Conservation (phyloP, 2,797 vertebrate species). For the Spinus olivaceus region DNA sequence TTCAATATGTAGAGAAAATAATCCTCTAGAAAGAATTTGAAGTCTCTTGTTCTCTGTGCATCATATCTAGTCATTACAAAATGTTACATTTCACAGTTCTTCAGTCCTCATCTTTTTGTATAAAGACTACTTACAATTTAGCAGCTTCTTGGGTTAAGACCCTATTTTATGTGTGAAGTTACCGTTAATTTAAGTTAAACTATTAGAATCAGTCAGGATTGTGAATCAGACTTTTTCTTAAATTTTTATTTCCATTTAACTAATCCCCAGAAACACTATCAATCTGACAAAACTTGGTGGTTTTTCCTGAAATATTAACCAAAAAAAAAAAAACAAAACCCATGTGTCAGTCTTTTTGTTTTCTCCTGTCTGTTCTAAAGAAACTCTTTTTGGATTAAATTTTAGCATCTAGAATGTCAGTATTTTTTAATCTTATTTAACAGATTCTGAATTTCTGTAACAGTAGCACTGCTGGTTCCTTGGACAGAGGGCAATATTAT, state of each 20-base stretch:
- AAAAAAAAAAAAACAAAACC: background rate
- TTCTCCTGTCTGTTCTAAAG: fast-evolving
- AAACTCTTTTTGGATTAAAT: background rate
- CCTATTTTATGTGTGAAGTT: background rate
- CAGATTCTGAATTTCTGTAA: background rate
- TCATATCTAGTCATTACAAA: background rate
- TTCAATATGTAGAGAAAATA: background rate
- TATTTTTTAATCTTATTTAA: background rate
- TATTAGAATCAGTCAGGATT: background rate
- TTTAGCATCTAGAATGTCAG: background rate
- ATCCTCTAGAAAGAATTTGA: background rate
- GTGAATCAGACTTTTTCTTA: background rate
- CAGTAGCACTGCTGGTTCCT: background rate
- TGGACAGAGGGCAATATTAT: background rate
- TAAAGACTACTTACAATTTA: background rate
- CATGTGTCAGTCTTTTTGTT: fast-evolving
- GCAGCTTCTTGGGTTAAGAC: background rate
- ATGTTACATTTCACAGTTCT: background rate
- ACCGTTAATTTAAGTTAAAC: background rate
- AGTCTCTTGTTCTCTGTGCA: background rate
- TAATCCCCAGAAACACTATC: background rate
- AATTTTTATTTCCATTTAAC: background rate
- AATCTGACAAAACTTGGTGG: background rate
- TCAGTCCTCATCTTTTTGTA: background rate
- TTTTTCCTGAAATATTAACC: background rate